These are phyloP conservation scores for Sarcophaga caerulescens DNA, from an alignment of 2,888 invertebrate genomes.

Conservation along the genomic window DNA sequence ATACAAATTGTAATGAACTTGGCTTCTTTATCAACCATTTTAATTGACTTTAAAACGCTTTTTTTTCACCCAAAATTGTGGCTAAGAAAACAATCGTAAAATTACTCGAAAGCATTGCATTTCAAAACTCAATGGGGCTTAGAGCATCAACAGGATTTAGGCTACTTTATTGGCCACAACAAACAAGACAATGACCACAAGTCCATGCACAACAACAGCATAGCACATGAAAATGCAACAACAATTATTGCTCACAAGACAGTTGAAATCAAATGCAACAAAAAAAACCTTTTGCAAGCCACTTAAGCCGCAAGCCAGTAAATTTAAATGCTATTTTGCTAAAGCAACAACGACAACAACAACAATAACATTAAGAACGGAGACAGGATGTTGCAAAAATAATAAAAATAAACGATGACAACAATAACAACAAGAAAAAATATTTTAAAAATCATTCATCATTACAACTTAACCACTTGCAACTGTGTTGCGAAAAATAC, in stretches of 20 bases:
- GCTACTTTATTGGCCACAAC: neutral
- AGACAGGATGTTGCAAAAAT: neutral
- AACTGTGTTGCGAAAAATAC: constrained; percentile 9
- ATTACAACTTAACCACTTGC: constrained; percentile 44
- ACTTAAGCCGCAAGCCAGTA: neutral
- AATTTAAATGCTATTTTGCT: neutral
- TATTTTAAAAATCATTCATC: constrained; percentile 47
- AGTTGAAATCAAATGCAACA: too few species aligned
- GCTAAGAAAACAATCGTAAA: too few species aligned
- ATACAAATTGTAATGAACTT: neutral
- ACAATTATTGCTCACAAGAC: too few species aligned
- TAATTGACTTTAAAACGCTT: neutral
- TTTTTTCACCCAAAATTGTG: neutral
- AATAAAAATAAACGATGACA: neutral
- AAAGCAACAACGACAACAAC: neutral
- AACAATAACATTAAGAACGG: neutral
- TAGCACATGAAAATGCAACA: too few species aligned
- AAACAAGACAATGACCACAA: neutral
- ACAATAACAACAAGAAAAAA: neutral
- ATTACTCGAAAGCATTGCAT: too few species aligned
- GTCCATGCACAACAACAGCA: neutral
- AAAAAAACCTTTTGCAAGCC: neutral
- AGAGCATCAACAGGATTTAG: neutral
- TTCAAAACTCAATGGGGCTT: neutral
- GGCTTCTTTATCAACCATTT: neutral